These are phyloP conservation scores for Maconellicoccus hirsutus DNA, from an alignment of 1,140 invertebrate genomes.

Conservation along the genomic window DNA sequence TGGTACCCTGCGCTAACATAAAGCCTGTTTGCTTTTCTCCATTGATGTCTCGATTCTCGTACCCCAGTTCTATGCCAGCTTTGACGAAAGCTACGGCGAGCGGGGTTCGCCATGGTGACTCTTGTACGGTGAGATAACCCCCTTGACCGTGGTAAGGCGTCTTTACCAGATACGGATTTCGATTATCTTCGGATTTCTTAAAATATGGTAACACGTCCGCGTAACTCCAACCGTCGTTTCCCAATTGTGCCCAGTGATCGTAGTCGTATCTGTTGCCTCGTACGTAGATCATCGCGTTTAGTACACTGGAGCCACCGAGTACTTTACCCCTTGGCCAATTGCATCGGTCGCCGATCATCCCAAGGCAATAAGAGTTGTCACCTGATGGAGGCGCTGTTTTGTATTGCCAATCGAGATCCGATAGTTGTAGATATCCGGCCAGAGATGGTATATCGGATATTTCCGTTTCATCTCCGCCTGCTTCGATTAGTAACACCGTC, in stretches of 20 bases:
- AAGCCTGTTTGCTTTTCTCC: constrained; percentile 71
- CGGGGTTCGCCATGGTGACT: constrained; percentile 66
- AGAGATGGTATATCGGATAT: constrained; percentile 65
- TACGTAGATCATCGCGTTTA: constrained; percentile 94
- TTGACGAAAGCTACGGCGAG: constrained; percentile 67
- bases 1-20: constrained; percentile 73
- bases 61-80: constrained; percentile 66
- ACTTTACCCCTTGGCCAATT: constrained; percentile 82
- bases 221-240: constrained; percentile 85
- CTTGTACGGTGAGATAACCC: constrained; percentile 73
- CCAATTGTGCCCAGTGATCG: constrained; percentile 75
- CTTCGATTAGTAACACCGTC: constrained; percentile 70
- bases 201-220: constrained; percentile 77
- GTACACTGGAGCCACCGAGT: constrained; percentile 81
- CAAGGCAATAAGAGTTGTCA: constrained; percentile 56
- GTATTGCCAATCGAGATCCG: constrained; percentile 85
- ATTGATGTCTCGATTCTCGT: constrained; percentile 63
- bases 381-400: constrained; percentile 63
- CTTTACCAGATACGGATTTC: constrained; percentile 61
- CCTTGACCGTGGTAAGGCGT: constrained; percentile 63
- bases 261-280: constrained; percentile 84
- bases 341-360: constrained; percentile 69
- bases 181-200: constrained; percentile 74
- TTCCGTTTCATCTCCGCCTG: constrained; percentile 68
- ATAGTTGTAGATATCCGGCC: constrained; percentile 61